Evolutionary conservation across 2,113 vertebrate genomes (phyloP), one percentile per base, ranked within the genome.

Genomic region (Lonchura striata): DNA sequence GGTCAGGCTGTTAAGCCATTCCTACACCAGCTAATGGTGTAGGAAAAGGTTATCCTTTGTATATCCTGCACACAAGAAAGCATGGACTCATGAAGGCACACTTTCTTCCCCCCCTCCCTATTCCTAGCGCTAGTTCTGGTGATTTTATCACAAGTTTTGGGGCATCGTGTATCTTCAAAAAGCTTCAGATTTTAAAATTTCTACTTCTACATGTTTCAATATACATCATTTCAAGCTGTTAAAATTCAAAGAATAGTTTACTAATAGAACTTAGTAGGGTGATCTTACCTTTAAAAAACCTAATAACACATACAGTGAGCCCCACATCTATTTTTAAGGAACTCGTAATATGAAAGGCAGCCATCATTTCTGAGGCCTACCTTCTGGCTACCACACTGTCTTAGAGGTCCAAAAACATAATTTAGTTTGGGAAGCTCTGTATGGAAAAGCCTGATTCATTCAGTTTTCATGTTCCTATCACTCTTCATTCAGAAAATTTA

Each of bases 1-100:
- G 86, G 88, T 84, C 94, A 91, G 91, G 35, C 68, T 81, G 65
- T 94, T 94, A 95, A 97, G 80, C 65, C 80, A 68, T 91, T 78
- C 57, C 86, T 71, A 28, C 18, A 80, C 15, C 30, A 92, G 50
- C 39, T 42, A 85, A 72, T 24, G 56, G 27, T 50, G 9, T 31
- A 57, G 61, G 27, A 66, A 76, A 86, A 50, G 17, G 37, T 59
- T 59, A 52, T 44, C 22, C 44, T 50, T 54, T 81, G 30, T 60
- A 18, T 27, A 52, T 41, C 28, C 44, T 60, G 52, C 28, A 76
- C 46, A n/a, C n/a, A 82, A 77, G 37, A 86, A 80, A 61, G 37
- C 31, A 60, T 8, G 23, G 39, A 33, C 39, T 66, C 35, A 42
- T 18, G 54, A 77, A 77, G 16, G 30, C 60, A 81, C 11, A 30